Conservation (phyloP, 2,113 vertebrate species). For the Zosterops borbonicus region DNA sequence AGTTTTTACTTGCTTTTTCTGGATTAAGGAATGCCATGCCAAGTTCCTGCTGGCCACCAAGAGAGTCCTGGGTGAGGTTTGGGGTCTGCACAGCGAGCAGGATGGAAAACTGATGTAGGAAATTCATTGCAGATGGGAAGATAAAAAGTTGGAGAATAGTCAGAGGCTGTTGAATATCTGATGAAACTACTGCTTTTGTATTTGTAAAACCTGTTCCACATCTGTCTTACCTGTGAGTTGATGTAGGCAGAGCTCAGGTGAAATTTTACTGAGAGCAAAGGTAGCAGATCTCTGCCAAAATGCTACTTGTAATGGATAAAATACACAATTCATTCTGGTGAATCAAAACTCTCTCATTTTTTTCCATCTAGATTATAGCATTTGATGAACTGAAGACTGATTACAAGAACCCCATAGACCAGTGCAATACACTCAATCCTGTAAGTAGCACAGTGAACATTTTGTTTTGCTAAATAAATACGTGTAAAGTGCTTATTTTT, state of each 20-base stretch:
- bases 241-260: background rate
- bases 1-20: background rate
- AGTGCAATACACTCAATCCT: slow-evolving; percentile 98
- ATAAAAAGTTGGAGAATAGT: background rate
- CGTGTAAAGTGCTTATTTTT: background rate
- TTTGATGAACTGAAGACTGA: slow-evolving; percentile 99
- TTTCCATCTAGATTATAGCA: slow-evolving; percentile 88
- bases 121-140: background rate
- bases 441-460: slow-evolving; percentile 77
- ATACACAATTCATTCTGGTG: background rate
- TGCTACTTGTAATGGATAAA: background rate
- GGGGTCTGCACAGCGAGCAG: accelerated
- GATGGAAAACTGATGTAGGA: background rate
- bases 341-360: slow-evolving; percentile 30
- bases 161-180: background rate
- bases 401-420: slow-evolving; percentile 99
- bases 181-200: background rate
- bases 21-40: background rate
- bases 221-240: background rate
- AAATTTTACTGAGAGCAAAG: background rate
- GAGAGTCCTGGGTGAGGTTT: accelerated
- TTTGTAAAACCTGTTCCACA: background rate
- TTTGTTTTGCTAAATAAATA: background rate
- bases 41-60: background rate
- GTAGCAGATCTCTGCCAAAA: background rate